These are phyloP conservation scores for Oxycera nigricornis DNA, from an alignment of 2,888 invertebrate species.

Conservation along the genomic window DNA sequence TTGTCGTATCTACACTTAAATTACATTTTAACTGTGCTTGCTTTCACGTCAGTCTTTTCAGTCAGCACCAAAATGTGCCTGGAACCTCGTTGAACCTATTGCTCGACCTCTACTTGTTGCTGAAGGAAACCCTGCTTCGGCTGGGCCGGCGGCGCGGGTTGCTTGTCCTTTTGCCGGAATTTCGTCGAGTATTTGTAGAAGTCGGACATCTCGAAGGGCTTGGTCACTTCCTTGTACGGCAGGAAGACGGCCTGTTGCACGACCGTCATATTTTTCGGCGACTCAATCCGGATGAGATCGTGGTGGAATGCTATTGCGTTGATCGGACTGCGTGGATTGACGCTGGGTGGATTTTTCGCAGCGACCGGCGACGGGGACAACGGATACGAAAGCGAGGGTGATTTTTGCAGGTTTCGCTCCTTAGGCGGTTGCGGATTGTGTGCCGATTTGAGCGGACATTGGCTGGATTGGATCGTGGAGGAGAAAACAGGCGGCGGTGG, in stretches of 20 bases:
- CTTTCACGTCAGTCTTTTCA: no score
- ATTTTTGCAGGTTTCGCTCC: not conserved
- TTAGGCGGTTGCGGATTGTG: not conserved
- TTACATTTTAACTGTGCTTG: no score
- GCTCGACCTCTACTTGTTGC: not conserved
- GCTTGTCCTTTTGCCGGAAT: slow-evolving; percentile 72
- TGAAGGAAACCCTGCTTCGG: not conserved
- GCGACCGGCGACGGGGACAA: not conserved
- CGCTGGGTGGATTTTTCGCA: slow-evolving; percentile 23
- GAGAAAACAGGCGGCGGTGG: not conserved
- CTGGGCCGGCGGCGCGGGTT: not conserved
- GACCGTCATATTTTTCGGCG: slow-evolving; percentile 82
- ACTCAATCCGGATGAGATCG: slow-evolving; percentile 69
- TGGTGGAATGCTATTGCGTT: slow-evolving; percentile 49
- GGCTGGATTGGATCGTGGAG: not conserved
- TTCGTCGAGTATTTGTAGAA: slow-evolving; percentile 98
- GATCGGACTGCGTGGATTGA: slow-evolving; percentile 47
- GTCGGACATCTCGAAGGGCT: slow-evolving; percentile 97
- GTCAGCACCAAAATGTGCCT: no score
- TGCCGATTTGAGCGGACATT: no score
- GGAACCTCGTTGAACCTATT: not conserved
- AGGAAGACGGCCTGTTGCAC: slow-evolving; percentile 89
- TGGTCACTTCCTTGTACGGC: slow-evolving; percentile 91
- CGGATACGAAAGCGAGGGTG: not conserved
- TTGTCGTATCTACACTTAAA: no score